These are phyloP conservation scores for Schizaphis graminum DNA, from an alignment of 2,888 invertebrate genomes.

Conservation along the genomic window DNA sequence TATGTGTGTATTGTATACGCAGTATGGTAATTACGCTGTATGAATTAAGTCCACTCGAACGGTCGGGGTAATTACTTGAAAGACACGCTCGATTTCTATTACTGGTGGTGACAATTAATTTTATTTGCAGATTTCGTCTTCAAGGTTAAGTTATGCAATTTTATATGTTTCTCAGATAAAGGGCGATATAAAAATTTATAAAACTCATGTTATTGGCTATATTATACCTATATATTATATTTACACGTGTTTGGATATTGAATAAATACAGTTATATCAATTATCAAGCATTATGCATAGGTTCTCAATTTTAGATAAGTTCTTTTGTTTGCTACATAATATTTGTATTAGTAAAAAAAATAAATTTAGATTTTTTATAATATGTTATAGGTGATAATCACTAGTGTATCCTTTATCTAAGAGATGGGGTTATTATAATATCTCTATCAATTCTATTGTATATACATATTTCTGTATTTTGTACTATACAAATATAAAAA, in stretches of 20 bases:
- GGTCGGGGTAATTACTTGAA: not conserved
- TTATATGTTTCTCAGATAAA: not conserved
- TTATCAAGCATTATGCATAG: not conserved
- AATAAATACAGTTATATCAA: not conserved
- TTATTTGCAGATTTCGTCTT: not conserved
- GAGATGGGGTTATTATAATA: not conserved
- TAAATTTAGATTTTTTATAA: not conserved
- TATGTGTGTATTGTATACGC: not conserved
- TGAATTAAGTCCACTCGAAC: not conserved
- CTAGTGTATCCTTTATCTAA: not conserved
- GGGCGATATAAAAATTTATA: not conserved
- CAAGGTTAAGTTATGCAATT: not conserved
- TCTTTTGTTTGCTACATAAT: not conserved
- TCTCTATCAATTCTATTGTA: not conserved
- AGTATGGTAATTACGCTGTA: not conserved
- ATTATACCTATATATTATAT: not conserved
- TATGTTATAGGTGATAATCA: not conserved
- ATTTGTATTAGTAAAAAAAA: not conserved
- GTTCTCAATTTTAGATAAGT: not conserved
- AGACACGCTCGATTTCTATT: not conserved
- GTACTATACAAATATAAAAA: not conserved
- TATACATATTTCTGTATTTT: not conserved
- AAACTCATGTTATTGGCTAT: too few species aligned
- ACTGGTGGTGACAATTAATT: not conserved
- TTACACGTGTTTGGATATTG: not conserved